Base-by-base conservation (phyloP, 1,140 invertebrate species). In the Achroia grisella region DNA sequence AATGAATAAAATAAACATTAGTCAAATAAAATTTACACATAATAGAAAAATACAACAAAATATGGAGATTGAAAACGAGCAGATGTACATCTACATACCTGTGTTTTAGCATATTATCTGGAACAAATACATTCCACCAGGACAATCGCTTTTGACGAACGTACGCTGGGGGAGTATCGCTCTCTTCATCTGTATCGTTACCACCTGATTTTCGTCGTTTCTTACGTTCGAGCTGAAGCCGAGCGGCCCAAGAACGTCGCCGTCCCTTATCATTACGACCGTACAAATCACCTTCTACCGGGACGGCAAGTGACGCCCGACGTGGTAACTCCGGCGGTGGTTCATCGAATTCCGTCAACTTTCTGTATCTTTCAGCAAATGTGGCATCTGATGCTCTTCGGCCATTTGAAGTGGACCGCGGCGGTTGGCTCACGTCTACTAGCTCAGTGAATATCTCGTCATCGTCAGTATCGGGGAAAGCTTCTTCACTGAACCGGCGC, bases 81-180 rank as follows among this genome's bases (percentile, higher is more conserved):
- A n/a, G n/a, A n/a, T n/a, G n/a, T n/a, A n/a, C n/a, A n/a, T 23
- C 6, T 23, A 2, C 6, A 45, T 75, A 90, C 90, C 90, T 91
- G 79, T 88, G 87, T 62, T 90, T 90, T 44, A 89, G 82, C 69
- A 87, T 78, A 72, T 90, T 89, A 60, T 94, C 92, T 42, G 91
- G 91, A 5, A 93, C 91, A 59, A 95, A 93, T 17, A 94, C 92
- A 67, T 94, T 94, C 93, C 93, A 95, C 93, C 93, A 95, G 9
- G 93, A 94, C 8, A 91, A 89, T 46, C 93, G 87, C 65, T 94
- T 93, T 66, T 93, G 91, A 10, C 92, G 87, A 2, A 88, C 76
- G 59, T 89, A 87, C 10, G 68, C 57, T 13, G 35, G 35, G 5
- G 71, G 82, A n/a, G 87, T 83, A 8, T 89, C 83, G 17, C 71